A percentile compares a stretch with the other conserved stretches of the same genome.
These are phyloP conservation scores for Griposia aprilina DNA, from an alignment of 2,888 invertebrate genomes.

Conservation along the genomic window DNA sequence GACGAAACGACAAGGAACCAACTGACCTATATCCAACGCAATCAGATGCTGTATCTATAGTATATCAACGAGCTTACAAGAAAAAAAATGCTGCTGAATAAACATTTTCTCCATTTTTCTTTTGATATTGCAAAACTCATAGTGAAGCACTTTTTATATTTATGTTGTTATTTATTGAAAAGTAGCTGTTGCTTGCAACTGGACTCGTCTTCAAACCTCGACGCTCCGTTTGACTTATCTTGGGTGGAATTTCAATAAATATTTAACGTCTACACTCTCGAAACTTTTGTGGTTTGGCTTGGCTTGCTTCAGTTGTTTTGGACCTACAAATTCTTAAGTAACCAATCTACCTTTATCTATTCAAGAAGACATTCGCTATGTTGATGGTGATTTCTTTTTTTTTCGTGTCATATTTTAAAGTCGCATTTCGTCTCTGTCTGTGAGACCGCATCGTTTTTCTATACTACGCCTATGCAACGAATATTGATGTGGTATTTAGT, in stretches of 20 bases:
- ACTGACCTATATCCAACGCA: conserved; percentile 35
- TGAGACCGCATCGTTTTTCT: neutral
- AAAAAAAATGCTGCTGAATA: neutral
- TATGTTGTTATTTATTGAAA: neutral
- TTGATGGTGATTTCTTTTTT: neutral
- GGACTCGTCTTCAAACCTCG: neutral
- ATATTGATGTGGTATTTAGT: too few species aligned
- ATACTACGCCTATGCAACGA: neutral
- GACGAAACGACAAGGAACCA: conserved; percentile 14
- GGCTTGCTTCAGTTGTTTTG: too few species aligned
- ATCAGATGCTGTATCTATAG: neutral
- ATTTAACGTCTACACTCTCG: conserved; percentile 11
- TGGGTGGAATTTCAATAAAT: conserved; percentile 18
- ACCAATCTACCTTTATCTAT: neutral
- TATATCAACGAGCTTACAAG: neutral
- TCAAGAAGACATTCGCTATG: neutral
- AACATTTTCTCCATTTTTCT: neutral
- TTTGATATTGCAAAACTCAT: neutral
- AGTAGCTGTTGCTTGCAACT: conserved; percentile 7
- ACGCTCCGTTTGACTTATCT: neutral
- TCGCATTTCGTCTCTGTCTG: neutral
- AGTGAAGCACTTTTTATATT: neutral
- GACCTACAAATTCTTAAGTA: neutral
- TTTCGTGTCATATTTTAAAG: too few species aligned
- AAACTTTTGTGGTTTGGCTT: conserved; percentile 10